Evolutionary conservation across 2,888 invertebrate genomes (phyloP), one percentile per base, ranked within the genome.

Genomic region (Caenorhabditis sulstoni): DNA sequence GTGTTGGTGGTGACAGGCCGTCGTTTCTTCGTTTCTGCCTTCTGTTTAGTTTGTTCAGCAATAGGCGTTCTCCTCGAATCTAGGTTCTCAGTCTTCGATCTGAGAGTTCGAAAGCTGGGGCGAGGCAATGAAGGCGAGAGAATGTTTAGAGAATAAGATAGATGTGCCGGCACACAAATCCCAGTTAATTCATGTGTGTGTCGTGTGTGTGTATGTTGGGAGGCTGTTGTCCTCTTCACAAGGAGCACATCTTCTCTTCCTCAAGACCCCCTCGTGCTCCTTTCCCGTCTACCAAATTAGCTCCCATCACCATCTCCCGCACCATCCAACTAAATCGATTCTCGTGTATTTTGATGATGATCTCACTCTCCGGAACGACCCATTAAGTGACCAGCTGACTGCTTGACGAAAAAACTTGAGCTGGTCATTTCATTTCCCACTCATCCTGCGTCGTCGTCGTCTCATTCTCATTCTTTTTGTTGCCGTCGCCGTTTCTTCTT

Each of bases 181-280:
- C 71, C 71, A 71, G 71, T 71, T 71, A 71, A 71, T 71, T 71
- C 71, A 49, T 71, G 71, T 71, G 62, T 62, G 47, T 64, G 20
- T 22, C 20, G 16, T 22, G 16, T 57, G n/a, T n/a, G n/a, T 41
- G 39, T 39, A 18, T 22, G 57, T 23, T 55, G 41, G 61, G 29
- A 39, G 16, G 61, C 50, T 47, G 53, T 44, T n/a, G 44, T 29
- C 53, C 41, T 39, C 50, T 50, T 29, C 41, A 50, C 57, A 37
- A 45, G 22, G 49, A 58, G 18, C 58, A 41, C 41, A 39, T 58
- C 45, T 57, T 58, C 58, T 22, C 23, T n/a, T 45, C 20, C 45
- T 53, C 55, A 23, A 50, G 18, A 9, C 18, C 44, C 18, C 44
- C 47, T 39, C 44, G 29, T 29, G 29, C 29, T 29, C 29, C 29